Evolutionary conservation across 2,113 vertebrate genomes (phyloP).

Genomic region (Pangasianodon hypophthalmus): DNA sequence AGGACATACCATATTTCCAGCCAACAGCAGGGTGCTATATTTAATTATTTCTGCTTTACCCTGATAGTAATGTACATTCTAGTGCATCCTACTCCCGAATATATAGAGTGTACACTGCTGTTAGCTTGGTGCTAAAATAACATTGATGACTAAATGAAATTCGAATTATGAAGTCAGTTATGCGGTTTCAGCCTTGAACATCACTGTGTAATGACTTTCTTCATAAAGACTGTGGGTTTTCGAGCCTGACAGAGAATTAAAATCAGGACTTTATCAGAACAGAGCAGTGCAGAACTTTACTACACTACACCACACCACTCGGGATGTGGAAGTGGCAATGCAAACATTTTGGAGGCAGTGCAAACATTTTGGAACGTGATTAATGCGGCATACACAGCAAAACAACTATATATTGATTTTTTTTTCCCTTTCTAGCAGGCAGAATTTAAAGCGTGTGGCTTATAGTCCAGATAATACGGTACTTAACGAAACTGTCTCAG

Average conservation of each 20-base stretch:
- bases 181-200: background rate
- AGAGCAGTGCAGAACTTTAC: background rate
- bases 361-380: background rate
- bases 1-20: background rate
- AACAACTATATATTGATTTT: background rate
- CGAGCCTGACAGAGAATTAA: background rate
- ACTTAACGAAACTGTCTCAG: conserved; percentile 11
- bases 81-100: background rate
- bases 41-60: background rate
- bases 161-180: background rate
- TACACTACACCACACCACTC: background rate
- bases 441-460: background rate
- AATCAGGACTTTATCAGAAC: background rate
- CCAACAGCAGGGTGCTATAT: background rate
- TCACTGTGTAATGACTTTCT: background rate
- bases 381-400: background rate
- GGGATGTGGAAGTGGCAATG: background rate
- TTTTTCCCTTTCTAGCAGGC: background rate
- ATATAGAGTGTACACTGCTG: too few relatives aligned
- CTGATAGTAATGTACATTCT: background rate
- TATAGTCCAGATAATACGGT: conserved; percentile 26
- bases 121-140: background rate
- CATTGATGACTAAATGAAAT: background rate
- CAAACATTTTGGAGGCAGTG: background rate
- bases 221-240: background rate